Evolutionary conservation across 2,888 invertebrate species (phyloP).

Genomic region (Mythimna albipuncta): DNA sequence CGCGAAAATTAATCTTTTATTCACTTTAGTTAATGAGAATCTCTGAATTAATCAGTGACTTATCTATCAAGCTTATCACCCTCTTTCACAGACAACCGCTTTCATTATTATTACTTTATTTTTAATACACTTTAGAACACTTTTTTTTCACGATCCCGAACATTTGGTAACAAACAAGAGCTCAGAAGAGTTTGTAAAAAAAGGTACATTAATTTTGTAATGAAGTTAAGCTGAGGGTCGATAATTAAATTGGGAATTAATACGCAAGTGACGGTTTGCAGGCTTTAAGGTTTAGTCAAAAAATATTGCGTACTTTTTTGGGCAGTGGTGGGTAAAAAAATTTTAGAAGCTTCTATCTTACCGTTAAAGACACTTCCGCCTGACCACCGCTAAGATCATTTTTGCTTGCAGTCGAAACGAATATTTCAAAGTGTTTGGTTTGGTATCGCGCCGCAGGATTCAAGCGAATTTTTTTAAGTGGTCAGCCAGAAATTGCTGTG

Average conservation of each 20-base stretch:
- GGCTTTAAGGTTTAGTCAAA: not conserved
- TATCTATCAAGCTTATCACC: constrained; percentile 41
- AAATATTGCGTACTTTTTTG: too few species aligned
- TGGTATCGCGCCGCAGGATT: too few species aligned
- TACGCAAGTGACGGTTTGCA: constrained; percentile 2
- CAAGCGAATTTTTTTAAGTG: too few species aligned
- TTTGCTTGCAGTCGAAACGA: too few species aligned
- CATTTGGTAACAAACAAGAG: constrained; percentile 28
- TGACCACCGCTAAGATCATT: too few species aligned
- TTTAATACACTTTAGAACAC: constrained; percentile 31
- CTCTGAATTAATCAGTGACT: constrained; percentile 34
- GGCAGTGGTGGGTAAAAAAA: too few species aligned
- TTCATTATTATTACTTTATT: constrained; percentile 34
- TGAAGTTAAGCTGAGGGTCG: constrained; percentile 13
- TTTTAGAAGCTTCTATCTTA: too few species aligned
- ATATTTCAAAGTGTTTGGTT: too few species aligned
- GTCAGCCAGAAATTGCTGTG: too few species aligned
- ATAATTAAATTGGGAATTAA: constrained; percentile 33
- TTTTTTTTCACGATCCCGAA: constrained; percentile 38
- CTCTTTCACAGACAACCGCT: constrained; percentile 10
- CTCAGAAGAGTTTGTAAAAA: constrained; percentile 8
- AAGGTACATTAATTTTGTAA: constrained; percentile 24
- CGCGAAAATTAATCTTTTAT: not conserved
- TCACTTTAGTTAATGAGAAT: constrained; percentile 3
- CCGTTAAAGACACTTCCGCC: too few species aligned